Percentiles rank a stretch among this genome's conserved stretches.
Conservation (phyloP, 2,888 invertebrate species). For the Andrena haemorrhoa region DNA sequence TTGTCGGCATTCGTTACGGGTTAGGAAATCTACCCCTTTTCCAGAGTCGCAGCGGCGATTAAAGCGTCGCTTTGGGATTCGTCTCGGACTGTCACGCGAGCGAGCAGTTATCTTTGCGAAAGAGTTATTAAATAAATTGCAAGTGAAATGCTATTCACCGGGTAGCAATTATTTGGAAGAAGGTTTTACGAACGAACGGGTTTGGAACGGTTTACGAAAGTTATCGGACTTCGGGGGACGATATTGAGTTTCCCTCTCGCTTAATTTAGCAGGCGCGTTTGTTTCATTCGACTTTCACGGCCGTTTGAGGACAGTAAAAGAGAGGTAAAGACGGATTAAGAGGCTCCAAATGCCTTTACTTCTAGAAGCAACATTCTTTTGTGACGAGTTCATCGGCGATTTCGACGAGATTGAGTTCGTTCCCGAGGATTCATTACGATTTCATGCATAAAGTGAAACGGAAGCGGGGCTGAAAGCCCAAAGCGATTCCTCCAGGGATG, state of each 20-base stretch:
- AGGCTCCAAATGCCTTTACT: slow-evolving; percentile 38
- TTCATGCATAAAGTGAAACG: neutral
- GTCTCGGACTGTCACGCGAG: slow-evolving; percentile 3
- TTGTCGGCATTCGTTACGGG: neutral
- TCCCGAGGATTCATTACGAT: slow-evolving; percentile 12
- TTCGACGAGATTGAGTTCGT: slow-evolving; percentile 42
- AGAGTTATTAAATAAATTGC: slow-evolving; percentile 36
- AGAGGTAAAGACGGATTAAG: slow-evolving; percentile 46
- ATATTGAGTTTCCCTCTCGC: slow-evolving; percentile 18
- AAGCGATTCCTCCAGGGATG: neutral
- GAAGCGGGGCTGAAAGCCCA: neutral
- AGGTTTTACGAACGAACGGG: slow-evolving; percentile 1
- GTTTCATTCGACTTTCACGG: slow-evolving; percentile 37
- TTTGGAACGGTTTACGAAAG: slow-evolving; percentile 20
- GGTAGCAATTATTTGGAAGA: slow-evolving; percentile 2
- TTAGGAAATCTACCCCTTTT: slow-evolving; percentile 3
- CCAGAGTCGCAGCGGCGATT: neutral
- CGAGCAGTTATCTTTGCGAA: slow-evolving; percentile 10
- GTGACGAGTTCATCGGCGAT: slow-evolving; percentile 46
- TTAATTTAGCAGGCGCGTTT: slow-evolving; percentile 32
- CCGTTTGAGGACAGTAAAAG: slow-evolving; percentile 39
- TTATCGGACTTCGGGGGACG: slow-evolving; percentile 10
- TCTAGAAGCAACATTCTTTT: slow-evolving; percentile 44
- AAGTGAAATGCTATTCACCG: slow-evolving; percentile 30
- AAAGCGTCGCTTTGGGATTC: neutral